Conservation (phyloP, 2,888 invertebrate genomes). For the Tethea ocularis region DNA sequence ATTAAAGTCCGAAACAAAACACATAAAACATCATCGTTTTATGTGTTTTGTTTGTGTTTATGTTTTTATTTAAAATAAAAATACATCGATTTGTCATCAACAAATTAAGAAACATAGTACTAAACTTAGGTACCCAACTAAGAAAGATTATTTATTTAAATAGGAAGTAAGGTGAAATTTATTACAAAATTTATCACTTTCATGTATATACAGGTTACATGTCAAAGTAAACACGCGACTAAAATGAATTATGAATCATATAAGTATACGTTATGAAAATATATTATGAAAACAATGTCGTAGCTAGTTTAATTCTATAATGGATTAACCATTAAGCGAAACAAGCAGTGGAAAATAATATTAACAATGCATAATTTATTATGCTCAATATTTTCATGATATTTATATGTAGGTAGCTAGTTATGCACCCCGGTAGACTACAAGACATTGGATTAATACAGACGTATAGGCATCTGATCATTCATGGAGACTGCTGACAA, state of each 20-base stretch:
- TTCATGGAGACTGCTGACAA: too few species aligned
- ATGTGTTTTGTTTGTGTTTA: too few species aligned
- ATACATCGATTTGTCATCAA: too few species aligned
- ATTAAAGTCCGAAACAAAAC: too few species aligned
- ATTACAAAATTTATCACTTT: slow-evolving; percentile 1
- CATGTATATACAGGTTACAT: not conserved
- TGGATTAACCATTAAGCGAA: not conserved
- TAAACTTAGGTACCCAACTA: too few species aligned
- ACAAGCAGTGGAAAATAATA: not conserved
- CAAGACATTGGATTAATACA: too few species aligned
- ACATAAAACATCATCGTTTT: too few species aligned
- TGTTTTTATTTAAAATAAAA: too few species aligned
- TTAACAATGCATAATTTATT: not conserved
- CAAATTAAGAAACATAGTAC: not conserved
- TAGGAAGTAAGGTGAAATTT: slow-evolving; percentile 2
- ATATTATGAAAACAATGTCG: slow-evolving; percentile 1
- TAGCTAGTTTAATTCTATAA: not conserved
- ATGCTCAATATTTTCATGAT: not conserved
- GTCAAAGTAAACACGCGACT: not conserved
- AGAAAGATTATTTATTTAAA: not conserved
- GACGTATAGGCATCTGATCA: too few species aligned
- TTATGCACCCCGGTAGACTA: too few species aligned
- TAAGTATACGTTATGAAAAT: not conserved
- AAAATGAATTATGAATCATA: slow-evolving; percentile 5
- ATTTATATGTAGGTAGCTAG: too few species aligned